Conservation (phyloP, 1,140 invertebrate genomes). For the Rhagoletis pomonella region DNA sequence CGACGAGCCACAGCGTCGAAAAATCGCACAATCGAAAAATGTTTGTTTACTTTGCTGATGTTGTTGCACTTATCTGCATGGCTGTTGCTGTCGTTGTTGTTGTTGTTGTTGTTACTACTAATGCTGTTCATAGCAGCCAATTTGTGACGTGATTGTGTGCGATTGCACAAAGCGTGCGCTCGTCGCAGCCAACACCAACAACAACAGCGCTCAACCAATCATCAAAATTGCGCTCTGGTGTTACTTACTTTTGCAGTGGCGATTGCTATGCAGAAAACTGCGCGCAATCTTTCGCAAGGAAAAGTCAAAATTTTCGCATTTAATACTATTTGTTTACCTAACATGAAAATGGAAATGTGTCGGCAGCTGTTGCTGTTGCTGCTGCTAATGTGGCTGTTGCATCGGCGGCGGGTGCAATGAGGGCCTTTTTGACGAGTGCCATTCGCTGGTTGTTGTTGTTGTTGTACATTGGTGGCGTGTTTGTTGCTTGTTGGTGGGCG, state of each 20-base stretch:
- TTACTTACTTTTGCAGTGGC: neutral
- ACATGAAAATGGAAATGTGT: constrained; percentile 8
- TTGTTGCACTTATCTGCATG: neutral
- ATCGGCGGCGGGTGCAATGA: neutral
- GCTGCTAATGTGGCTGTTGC: neutral
- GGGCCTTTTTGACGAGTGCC: neutral
- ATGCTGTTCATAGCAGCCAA: constrained; percentile 26
- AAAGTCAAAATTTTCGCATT: constrained; percentile 31
- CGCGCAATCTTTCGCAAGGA: neutral
- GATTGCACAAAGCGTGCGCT: neutral
- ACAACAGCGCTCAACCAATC: neutral
- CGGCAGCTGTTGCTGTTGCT: too few species aligned
- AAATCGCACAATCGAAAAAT: neutral
- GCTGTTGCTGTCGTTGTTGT: constrained; percentile 9
- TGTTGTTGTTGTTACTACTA: neutral
- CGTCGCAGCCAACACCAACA: neutral
- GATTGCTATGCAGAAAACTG: neutral
- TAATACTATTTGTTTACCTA: constrained; percentile 20
- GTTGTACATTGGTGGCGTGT: neutral
- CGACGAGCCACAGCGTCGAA: neutral
- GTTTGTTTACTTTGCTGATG: constrained; percentile 32
- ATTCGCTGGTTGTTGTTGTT: neutral
- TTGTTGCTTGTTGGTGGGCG: neutral
- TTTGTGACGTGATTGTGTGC: constrained; percentile 35
- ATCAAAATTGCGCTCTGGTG: neutral